Base-by-base conservation (phyloP, 2,888 invertebrate genomes). In the Anthrax anthrax region DNA sequence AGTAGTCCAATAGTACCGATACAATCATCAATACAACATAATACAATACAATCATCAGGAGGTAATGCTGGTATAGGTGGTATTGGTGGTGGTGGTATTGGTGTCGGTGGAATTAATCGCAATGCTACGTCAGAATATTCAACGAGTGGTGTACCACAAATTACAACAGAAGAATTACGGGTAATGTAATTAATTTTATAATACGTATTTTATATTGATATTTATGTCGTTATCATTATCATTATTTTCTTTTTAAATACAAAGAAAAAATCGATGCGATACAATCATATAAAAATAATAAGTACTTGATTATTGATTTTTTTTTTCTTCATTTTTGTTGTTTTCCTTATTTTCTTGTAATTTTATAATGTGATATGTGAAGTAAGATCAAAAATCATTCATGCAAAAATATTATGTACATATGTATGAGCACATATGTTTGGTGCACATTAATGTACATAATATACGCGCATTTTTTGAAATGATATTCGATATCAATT, bases 141-240 rank as follows among this genome's bases (percentile, higher is more conserved):
- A 29, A 46, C 62, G 13, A 70, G 67, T 17, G 72, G 67, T 17
- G 72, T 77, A 58, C 64, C 68, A 55, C 75, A 68, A 78, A 80
- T 62, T 55, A 67, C 70, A 46, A 81, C 83, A 42, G 81, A 81
- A 56, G 84, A 84, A 64, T 75, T 84, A 62, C 81, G 84, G 77
- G 84, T 84, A n/a, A 72, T 59, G 36, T 27, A 13, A 43, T 34
- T 18, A 23, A 3, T 32, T 8, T 36, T 16, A 36, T 47, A 39
- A 47, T 51, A 50, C 44, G 43, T 46, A 46, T 50, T 50, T 55
- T 36, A 42, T 37, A 37, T 40, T 44, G 6, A 29, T 8, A 14
- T 34, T 34, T 34, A 3, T 14, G 4, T 12, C 10, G 13, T 3
- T 34, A 9, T 16, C 16, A 36, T 45, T 44, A 12, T 42, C 37